Percentiles rank a stretch among this genome's conserved stretches.
Conservation (phyloP, 2,113 vertebrate genomes). For the Trochalopteron elliotii region DNA sequence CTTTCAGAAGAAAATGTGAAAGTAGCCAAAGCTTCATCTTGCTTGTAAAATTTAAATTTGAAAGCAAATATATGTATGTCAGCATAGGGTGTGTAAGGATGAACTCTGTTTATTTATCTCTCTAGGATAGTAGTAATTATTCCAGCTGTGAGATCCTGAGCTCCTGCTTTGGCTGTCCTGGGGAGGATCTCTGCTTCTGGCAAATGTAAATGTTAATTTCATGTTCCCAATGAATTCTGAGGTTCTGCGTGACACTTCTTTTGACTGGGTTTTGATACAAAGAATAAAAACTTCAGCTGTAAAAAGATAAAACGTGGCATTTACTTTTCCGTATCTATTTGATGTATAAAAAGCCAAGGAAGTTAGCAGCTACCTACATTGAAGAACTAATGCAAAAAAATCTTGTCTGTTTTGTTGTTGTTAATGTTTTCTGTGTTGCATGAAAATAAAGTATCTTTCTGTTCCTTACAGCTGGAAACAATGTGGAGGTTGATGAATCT, state of each 20-base stretch:
- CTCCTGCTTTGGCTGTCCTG: not conserved
- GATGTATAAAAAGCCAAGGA: not conserved
- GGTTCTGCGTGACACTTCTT: not conserved
- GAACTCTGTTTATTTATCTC: not conserved
- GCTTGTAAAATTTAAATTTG: not conserved
- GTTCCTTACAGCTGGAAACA: constrained; percentile 85
- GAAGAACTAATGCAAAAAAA: not conserved
- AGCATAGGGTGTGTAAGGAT: not conserved
- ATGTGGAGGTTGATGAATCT: constrained; percentile 95
- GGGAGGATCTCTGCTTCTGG: not conserved
- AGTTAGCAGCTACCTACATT: not conserved
- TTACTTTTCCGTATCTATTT: not conserved
- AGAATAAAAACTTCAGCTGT: not conserved
- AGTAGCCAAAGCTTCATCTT: not conserved
- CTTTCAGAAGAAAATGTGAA: not conserved
- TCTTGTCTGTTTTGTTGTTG: not conserved
- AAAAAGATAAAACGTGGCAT: not conserved
- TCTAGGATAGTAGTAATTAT: not conserved
- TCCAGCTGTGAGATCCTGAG: not conserved
- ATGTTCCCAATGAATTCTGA: not conserved
- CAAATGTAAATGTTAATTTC: not conserved
- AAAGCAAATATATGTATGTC: not conserved
- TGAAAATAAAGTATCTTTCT: not conserved
- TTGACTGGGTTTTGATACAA: not conserved
- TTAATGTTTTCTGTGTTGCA: not conserved